Percentiles rank a stretch among this genome's conserved stretches.
phyloP scores from a whole-genome alignment of 2,113 vertebrate genomes.

The Platycercus adscitus region DNA sequence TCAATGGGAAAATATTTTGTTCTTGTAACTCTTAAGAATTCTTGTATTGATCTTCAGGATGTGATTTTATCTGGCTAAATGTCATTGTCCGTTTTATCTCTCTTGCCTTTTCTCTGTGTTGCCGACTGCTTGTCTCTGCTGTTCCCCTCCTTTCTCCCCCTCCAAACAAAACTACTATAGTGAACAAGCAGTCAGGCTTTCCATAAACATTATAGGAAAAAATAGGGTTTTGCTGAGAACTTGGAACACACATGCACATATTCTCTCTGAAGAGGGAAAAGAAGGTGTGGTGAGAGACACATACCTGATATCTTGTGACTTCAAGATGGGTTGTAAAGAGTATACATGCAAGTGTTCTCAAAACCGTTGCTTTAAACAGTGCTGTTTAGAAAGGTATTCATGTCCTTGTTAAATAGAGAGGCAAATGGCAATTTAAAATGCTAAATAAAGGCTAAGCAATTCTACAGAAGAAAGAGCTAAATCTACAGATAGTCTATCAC shows the following conservation, averaged over 20 bases:
- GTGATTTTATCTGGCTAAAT: constrained; percentile 66
- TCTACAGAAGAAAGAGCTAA: background rate
- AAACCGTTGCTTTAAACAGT: background rate
- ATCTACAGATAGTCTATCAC: background rate
- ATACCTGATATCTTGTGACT: background rate
- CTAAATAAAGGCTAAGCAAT: background rate
- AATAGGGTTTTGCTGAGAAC: background rate
- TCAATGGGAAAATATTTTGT: constrained; percentile 73
- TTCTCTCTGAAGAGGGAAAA: background rate
- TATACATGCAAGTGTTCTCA: background rate
- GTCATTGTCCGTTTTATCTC: constrained; percentile 54
- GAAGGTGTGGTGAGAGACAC: background rate
- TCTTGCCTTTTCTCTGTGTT: background rate
- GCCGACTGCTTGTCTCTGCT: background rate
- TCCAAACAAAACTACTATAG: background rate
- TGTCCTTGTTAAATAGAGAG: background rate
- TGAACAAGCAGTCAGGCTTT: background rate
- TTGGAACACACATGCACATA: background rate
- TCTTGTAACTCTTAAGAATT: constrained; percentile 72
- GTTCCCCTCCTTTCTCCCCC: background rate
- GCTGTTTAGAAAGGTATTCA: background rate
- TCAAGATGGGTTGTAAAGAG: background rate
- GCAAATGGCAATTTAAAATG: background rate
- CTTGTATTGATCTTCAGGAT: constrained; percentile 57
- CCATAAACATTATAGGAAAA: background rate